These are phyloP conservation scores for Eilema depressum DNA, from an alignment of 2,888 invertebrate species.

Conservation along the genomic window DNA sequence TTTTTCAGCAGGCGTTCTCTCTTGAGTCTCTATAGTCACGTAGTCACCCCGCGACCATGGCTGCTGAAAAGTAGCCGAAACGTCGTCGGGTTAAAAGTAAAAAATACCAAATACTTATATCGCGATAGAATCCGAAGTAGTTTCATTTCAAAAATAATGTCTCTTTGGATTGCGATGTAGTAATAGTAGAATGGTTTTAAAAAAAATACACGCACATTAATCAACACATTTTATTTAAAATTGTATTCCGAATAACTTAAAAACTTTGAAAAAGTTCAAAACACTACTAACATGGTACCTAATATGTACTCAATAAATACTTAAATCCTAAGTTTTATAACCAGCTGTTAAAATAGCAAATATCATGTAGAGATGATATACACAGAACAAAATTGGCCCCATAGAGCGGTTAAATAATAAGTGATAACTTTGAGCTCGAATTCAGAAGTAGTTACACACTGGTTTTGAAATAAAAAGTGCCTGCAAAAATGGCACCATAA, in stretches of 20 bases:
- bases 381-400: constrained; percentile 79
- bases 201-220: constrained; percentile 54
- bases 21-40: no score
- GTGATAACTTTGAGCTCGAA: constrained; percentile 67
- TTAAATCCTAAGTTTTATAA: constrained; percentile 77
- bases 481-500: constrained; percentile 76
- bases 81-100: no score
- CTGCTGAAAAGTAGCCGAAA: no score
- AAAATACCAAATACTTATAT: no score
- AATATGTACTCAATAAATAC: constrained; percentile 83
- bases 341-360: constrained; percentile 65
- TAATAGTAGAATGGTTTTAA: not conserved
- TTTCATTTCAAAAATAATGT: no score
- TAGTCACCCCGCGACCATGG: no score
- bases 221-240: constrained; percentile 83
- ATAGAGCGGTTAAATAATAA: constrained; percentile 68
- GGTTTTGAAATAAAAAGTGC: constrained; percentile 67
- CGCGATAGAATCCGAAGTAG: no score
- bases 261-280: constrained; percentile 83
- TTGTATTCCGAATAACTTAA: constrained; percentile 84
- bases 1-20: no score
- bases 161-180: no score
- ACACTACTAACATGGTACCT: constrained; percentile 73
- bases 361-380: constrained; percentile 57
- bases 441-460: constrained; percentile 66